phyloP scores from a whole-genome alignment of 2,888 invertebrate species.

The Calliscelio sp. region DNA sequence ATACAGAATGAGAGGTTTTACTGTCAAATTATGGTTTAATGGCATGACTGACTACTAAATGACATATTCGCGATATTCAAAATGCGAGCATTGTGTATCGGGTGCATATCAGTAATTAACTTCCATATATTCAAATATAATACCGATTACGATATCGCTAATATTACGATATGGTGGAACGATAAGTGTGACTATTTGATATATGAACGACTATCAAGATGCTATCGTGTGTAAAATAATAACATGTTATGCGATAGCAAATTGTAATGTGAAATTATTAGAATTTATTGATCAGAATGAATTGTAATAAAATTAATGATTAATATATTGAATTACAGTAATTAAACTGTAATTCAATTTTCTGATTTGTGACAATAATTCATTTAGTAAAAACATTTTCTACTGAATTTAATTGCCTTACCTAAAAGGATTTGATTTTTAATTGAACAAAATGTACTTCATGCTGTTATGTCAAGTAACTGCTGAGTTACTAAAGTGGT shows the following conservation, averaged over 20 bases:
- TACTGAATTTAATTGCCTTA: too few relatives aligned
- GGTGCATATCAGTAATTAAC: constrained; percentile 38
- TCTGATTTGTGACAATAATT: too few relatives aligned
- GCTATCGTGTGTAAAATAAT: constrained; percentile 4
- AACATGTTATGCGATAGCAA: neutral
- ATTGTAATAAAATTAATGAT: too few relatives aligned
- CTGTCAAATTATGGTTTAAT: neutral
- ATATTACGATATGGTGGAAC: constrained; percentile 21
- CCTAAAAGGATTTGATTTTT: too few relatives aligned
- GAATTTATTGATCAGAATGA: too few relatives aligned
- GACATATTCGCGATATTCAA: constrained; percentile 25
- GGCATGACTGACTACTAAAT: neutral
- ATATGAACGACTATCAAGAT: constrained; percentile 35
- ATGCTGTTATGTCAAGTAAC: too few relatives aligned
- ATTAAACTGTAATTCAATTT: too few relatives aligned
- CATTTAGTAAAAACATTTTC: too few relatives aligned
- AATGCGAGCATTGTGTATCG: constrained; percentile 20
- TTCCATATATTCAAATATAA: constrained; percentile 53
- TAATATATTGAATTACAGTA: too few relatives aligned
- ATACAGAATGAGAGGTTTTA: too few relatives aligned
- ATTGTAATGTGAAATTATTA: neutral
- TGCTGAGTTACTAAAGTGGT: too few relatives aligned
- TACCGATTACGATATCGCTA: constrained; percentile 47
- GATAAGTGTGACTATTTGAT: constrained; percentile 54
- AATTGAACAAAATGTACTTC: too few relatives aligned